Evolutionary conservation across 2,888 invertebrate genomes (phyloP).

Genomic region (Melinopterus prodromus): DNA sequence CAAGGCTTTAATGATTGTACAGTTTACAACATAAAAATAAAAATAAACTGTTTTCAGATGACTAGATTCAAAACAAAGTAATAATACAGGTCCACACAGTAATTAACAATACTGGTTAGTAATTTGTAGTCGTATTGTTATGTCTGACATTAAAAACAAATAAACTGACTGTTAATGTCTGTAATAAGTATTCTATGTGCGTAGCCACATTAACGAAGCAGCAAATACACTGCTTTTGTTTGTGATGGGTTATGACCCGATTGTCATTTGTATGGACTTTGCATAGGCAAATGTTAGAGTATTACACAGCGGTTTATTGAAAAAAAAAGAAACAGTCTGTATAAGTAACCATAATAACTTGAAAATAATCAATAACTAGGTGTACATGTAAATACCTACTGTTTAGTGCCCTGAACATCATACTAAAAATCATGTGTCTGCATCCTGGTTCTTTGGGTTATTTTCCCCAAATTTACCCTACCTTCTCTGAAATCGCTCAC

Average conservation of each 20-base stretch:
- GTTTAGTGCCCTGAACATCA: no score
- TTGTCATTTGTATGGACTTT: background rate
- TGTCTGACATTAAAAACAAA: background rate
- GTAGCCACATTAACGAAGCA: background rate
- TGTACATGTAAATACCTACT: no score
- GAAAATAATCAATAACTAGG: background rate
- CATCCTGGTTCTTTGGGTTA: no score
- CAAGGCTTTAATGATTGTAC: no score
- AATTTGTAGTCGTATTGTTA: background rate
- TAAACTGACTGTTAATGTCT: background rate
- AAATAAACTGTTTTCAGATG: no score
- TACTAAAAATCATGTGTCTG: no score
- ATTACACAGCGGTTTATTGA: background rate
- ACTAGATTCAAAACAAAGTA: no score
- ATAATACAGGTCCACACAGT: background rate
- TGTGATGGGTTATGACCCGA: background rate
- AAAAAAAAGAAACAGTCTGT: background rate
- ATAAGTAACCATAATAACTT: background rate
- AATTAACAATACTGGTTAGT: background rate
- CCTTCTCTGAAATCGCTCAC: no score
- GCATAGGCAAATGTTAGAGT: background rate
- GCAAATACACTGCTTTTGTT: background rate
- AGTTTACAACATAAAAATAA: no score
- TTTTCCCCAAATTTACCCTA: no score
- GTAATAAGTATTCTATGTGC: background rate